Percentiles rank a stretch among this genome's conserved stretches.
Conservation (phyloP, 1,140 invertebrate species). For the Ruditapes philippinarum region DNA sequence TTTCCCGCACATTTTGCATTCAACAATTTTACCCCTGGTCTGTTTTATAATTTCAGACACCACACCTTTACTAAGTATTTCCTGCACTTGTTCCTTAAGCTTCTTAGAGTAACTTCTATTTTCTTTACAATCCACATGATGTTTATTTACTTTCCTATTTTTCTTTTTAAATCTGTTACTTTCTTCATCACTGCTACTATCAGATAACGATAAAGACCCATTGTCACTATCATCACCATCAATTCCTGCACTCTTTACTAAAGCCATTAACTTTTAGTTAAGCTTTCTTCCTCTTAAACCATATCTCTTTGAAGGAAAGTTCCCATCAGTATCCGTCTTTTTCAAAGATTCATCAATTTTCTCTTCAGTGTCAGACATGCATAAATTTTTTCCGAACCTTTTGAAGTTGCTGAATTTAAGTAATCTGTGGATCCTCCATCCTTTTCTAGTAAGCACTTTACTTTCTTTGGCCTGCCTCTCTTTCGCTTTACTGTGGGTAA, state of each 20-base stretch:
- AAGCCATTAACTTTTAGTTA: slow-evolving; percentile 69
- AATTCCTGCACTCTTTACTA: slow-evolving; percentile 59
- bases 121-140: slow-evolving; percentile 39
- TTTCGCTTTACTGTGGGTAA: slow-evolving; percentile 37
- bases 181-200: background rate
- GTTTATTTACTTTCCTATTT: background rate
- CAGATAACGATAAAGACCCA: background rate
- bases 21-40: background rate
- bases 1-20: slow-evolving; percentile 74
- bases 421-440: background rate
- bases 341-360: background rate
- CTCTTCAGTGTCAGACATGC: no score
- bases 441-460: background rate
- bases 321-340: background rate
- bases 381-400: background rate
- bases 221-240: slow-evolving; percentile 32
- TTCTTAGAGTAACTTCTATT: slow-evolving; percentile 9
- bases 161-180: slow-evolving; percentile 5
- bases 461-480: slow-evolving; percentile 48
- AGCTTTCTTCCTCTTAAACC: slow-evolving; percentile 71
- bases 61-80: slow-evolving; percentile 54
- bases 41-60: slow-evolving; percentile 30
- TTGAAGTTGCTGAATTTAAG: background rate
- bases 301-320: slow-evolving; percentile 68
- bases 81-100: background rate